Base-by-base conservation (phyloP, 2,888 invertebrate genomes). In the Mantis religiosa region DNA sequence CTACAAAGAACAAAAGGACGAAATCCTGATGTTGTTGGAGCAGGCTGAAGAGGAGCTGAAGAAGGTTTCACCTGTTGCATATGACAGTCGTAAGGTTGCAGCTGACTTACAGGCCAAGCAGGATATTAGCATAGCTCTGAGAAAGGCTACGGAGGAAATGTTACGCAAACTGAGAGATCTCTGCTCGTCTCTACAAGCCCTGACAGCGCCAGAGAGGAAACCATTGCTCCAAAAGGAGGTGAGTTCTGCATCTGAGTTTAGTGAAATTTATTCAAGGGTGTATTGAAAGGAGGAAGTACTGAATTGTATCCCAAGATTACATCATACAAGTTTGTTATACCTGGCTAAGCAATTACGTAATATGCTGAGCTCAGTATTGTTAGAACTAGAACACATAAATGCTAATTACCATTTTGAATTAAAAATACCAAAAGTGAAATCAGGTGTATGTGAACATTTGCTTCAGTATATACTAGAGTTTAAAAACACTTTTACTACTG, bases 1-100 rank as follows among this genome's bases (percentile, higher is more conserved):
- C 90, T 99, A 98, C 92, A 96, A 96, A 90, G 96, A 97, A 91
- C 98, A 98, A 92, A 98, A 97, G 93, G 95, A 96, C 88, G 97
- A 98, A 91, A 95, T 99, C 89, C 93, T 97, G 83, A 95, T 96
- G 88, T 95, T 98, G 91, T 94, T 99, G 85, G 96, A 96, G 90
- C 96, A 96, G 92, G 98, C 98, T 6, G 98, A 98, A 92, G 95
- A 95, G 85, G 97, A 98, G 92, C 94, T 98, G 81, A 95, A 95
- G 90, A 95, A 95, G 41, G 91, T 92, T 34, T 95, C 95, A 0
- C 95, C 96, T 0, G 94, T 96, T 81, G 96, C 96, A 92, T 95
- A 96, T 85, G 96, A 96, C 90, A 95, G 96, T 0, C 94, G 95
- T 84, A 96, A 96, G 92, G 95, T 97, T 85, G 95, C 97, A 86